Evolutionary conservation across 1,140 invertebrate genomes (phyloP).

Genomic region (Belonocnema kinseyi): DNA sequence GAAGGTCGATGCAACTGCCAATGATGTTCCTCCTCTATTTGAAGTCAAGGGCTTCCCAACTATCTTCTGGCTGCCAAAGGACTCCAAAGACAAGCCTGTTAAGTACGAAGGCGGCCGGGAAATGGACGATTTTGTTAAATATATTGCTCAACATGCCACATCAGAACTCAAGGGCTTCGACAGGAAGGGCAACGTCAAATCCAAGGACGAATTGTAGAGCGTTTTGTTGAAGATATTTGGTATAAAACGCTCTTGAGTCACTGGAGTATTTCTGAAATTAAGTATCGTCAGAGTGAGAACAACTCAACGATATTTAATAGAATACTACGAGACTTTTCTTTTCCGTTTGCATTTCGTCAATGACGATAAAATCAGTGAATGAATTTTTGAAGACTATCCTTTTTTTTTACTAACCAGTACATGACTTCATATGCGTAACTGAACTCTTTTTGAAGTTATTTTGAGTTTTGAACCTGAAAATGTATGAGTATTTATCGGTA

Average conservation of each 20-base stretch:
- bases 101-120: slow-evolving; percentile 97
- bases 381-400: too few relatives aligned
- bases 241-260: neutral
- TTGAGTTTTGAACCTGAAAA: neutral
- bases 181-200: slow-evolving; percentile 86
- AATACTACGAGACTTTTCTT: too few relatives aligned
- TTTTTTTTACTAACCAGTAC: too few relatives aligned
- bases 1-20: slow-evolving; percentile 99
- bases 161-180: slow-evolving; percentile 92
- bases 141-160: slow-evolving; percentile 94
- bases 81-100: slow-evolving; percentile 87
- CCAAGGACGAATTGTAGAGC: slow-evolving; percentile 80
- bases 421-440: too few relatives aligned
- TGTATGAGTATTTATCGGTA: neutral
- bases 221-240: neutral
- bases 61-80: slow-evolving; percentile 95
- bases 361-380: too few relatives aligned
- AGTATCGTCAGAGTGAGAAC: neutral
- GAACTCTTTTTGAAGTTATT: neutral
- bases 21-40: slow-evolving; percentile 95
- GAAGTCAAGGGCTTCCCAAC: slow-evolving; percentile 99
- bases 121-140: slow-evolving; percentile 96
- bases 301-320: too few relatives aligned
- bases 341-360: too few relatives aligned
- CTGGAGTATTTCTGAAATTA: neutral